A percentile compares a stretch with the other conserved stretches of the same genome.
Conservation (phyloP, 2,888 invertebrate species). For the Tinea trinotella region DNA sequence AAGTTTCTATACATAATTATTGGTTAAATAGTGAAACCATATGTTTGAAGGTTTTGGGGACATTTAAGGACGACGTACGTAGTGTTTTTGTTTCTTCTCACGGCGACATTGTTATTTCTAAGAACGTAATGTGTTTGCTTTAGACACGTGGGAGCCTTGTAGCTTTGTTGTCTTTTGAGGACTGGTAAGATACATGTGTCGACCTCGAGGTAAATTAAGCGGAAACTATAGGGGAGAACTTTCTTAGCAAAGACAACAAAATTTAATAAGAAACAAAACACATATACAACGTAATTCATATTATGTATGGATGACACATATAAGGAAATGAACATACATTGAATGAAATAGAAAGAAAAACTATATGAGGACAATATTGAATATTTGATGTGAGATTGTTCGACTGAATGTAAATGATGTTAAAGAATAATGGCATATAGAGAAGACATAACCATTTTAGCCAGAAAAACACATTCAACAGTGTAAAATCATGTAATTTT, state of each 20-base stretch:
- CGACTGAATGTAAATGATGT: constrained; percentile 8
- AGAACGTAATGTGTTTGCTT: constrained; percentile 50
- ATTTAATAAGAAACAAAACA: not conserved
- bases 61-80: constrained; percentile 53
- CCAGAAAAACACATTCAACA: no score
- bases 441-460: constrained; percentile 4
- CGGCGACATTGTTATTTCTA: constrained; percentile 57
- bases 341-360: not conserved
- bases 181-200: constrained; percentile 52
- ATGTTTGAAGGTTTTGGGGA: constrained; percentile 35
- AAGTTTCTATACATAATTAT: constrained; percentile 36
- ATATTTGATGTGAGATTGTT: constrained; percentile 10
- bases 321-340: not conserved
- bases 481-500: no score
- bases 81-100: constrained; percentile 44
- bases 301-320: not conserved
- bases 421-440: not conserved
- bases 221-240: constrained; percentile 52
- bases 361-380: constrained; percentile 7
- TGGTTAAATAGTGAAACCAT: constrained; percentile 33
- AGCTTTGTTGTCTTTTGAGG: constrained; percentile 32
- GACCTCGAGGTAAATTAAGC: constrained; percentile 64
- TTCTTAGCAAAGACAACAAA: not conserved
- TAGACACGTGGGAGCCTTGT: constrained; percentile 49
- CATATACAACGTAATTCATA: not conserved